Evolutionary conservation across 2,113 vertebrate genomes (phyloP), one percentile per base, ranked within the genome.

Genomic region (Microcebus tavaratra): DNA sequence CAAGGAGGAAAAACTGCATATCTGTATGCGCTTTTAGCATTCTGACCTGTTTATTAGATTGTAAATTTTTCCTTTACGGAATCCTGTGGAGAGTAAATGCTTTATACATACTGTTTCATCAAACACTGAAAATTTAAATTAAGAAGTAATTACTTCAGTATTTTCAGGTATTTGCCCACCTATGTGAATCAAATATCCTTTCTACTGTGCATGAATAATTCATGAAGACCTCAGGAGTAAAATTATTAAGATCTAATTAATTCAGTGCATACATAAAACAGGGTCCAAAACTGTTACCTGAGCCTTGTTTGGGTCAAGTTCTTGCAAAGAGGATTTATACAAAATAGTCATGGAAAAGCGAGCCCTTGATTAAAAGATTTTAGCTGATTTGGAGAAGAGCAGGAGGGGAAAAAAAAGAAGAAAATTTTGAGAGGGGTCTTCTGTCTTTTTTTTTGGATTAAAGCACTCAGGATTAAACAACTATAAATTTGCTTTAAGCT

Each of bases 61-160:
- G 12, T 39, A 76, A 95, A 65, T 5, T 12, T 95, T 90, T 55
- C 72, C 48, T 76, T 80, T 45, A 36, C 10, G 29, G 61, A 53
- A 67, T 86, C n/a, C 11, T 48, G 1, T 34, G 72, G 27, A 94
- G 4, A n/a, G 4, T 25, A 78, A 94, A 95, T 86, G 55, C 36
- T 13, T 75, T 57, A 29, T 34, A 65, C 65, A 85, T 50, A 3
- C 78, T 87, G 72, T 78, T 94, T 94, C 73, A 92, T 92, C 61
- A 92, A 96, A 96, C 57, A 94, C 85, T 50, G 65, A 85, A 94
- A 88, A 90, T 81, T 81, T 83, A 27, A 45, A 89, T 55, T 59
- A 90, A 91, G 50, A 13, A 88, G 67, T 17, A 57, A 39, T 86
- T 63, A 94, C 31, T 78, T 39, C 11, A 59, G 11, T 55, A 70